A percentile compares a stretch with the other conserved stretches of the same genome.
Evolutionary conservation across 2,113 vertebrate genomes (phyloP).

Genomic region (Eurystomus gularis): DNA sequence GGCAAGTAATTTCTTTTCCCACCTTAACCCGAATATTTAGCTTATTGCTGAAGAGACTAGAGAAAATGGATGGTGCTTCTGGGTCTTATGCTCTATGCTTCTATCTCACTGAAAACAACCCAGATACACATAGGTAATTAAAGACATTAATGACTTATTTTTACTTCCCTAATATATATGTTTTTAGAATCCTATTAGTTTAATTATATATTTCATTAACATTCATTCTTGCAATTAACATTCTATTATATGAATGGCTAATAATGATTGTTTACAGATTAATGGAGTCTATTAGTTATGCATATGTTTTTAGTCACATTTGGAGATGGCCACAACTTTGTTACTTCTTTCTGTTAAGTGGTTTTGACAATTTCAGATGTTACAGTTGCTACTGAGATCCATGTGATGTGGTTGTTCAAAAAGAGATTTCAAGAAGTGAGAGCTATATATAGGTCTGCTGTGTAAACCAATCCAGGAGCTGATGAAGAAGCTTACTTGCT

Average conservation of each 20-base stretch:
- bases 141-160: not conserved
- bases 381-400: not conserved
- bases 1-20: not conserved
- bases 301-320: not conserved
- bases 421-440: not conserved
- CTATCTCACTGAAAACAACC: not conserved
- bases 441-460: not conserved
- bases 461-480: not conserved
- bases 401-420: not conserved
- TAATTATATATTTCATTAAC: slow-evolving; percentile 18
- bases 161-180: not conserved
- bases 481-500: not conserved
- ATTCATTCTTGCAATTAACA: not conserved
- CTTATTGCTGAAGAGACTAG: not conserved
- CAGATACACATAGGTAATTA: not conserved
- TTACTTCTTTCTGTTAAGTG: not conserved
- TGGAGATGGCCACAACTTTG: not conserved
- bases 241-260: not conserved
- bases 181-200: not conserved
- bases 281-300: not conserved
- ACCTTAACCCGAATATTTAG: not conserved
- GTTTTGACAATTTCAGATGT: not conserved
- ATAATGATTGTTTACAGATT: slow-evolving; percentile 9
- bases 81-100: not conserved
- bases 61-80: not conserved